A percentile compares a stretch with the other conserved stretches of the same genome.
Conservation (phyloP, 2,888 invertebrate genomes). For the Galerucella nymphaeae region DNA sequence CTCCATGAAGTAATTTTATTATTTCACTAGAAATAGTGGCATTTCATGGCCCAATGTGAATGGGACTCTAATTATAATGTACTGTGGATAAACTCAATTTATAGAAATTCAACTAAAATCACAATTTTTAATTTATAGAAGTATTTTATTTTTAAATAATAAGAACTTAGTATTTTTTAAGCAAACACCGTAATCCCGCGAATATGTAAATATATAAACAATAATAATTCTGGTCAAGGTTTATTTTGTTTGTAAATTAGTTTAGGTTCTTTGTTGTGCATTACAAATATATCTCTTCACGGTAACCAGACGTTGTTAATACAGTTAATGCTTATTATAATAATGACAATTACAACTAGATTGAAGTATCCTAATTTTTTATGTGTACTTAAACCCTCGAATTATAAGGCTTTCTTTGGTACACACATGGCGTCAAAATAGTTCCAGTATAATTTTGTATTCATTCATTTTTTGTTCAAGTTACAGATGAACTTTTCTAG, state of each 20-base stretch:
- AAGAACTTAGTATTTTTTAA: slow-evolving; percentile 16
- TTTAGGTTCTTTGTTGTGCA: slow-evolving; percentile 26
- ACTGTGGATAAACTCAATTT: too few relatives aligned
- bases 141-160: neutral
- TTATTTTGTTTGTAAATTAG: slow-evolving; percentile 40
- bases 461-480: too few relatives aligned
- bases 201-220: slow-evolving; percentile 29
- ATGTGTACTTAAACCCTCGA: too few relatives aligned
- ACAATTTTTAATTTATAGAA: neutral
- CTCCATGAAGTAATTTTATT: too few relatives aligned
- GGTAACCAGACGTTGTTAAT: neutral
- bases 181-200: neutral
- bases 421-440: too few relatives aligned
- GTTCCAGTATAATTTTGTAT: too few relatives aligned
- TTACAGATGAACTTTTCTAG: too few relatives aligned
- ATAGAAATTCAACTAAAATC: too few relatives aligned
- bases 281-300: slow-evolving; percentile 14
- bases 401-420: too few relatives aligned
- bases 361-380: neutral
- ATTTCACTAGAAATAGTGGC: too few relatives aligned
- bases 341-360: neutral
- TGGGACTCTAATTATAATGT: too few relatives aligned
- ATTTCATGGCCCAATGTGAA: too few relatives aligned
- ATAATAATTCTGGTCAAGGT: slow-evolving; percentile 42
- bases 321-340: neutral